Percentiles rank a stretch among this genome's conserved stretches.
These are phyloP conservation scores for Phyllostomus discolor DNA, from an alignment of 2,113 vertebrate genomes.

Conservation along the genomic window DNA sequence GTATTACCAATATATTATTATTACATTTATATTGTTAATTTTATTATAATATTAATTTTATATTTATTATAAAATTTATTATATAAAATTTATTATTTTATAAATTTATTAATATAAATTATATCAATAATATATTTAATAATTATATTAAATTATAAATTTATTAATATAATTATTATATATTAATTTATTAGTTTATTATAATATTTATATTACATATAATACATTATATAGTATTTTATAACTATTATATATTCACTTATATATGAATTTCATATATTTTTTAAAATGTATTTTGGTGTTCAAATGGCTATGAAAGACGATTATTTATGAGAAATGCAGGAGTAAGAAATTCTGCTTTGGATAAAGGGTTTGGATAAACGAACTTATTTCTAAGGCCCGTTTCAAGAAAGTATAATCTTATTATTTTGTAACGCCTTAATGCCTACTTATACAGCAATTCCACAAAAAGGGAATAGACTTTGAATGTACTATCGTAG, in stretches of 20 bases:
- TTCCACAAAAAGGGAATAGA: background rate
- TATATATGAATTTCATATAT: background rate
- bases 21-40: no score
- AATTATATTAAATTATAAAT: no score
- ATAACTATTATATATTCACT: background rate
- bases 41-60: no score
- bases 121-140: no score
- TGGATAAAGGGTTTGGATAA: background rate
- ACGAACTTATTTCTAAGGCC: background rate
- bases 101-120: no score
- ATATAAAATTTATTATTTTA: no score
- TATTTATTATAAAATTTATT: no score
- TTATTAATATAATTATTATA: no score
- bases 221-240: background rate
- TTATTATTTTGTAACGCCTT: background rate
- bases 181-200: no score
- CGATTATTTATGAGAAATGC: background rate
- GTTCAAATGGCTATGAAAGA: background rate
- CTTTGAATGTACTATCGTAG: background rate
- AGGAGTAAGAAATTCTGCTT: background rate
- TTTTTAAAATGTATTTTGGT: background rate
- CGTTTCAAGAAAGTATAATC: background rate
- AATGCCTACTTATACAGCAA: background rate
- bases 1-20: background rate
- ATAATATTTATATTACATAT: background rate